These are phyloP conservation scores for Ichneumoninae sp. DNA, from an alignment of 2,888 invertebrate species.

Conservation along the genomic window DNA sequence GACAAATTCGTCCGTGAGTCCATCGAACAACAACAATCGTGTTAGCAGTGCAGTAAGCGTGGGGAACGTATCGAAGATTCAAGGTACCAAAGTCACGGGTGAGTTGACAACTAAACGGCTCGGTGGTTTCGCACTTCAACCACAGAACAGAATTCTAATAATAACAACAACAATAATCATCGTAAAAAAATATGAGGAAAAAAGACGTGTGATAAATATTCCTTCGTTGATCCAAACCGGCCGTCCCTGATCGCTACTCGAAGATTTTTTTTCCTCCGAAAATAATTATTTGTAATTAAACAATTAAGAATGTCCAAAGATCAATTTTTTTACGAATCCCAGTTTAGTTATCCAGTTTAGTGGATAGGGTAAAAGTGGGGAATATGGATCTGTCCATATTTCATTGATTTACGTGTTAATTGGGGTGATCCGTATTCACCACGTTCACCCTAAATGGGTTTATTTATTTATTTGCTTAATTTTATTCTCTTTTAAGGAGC, in stretches of 20 bases:
- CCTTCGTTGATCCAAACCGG: neutral
- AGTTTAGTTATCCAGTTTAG: neutral
- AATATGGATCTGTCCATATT: too few relatives aligned
- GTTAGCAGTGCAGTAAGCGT: conserved; percentile 79
- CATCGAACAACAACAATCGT: conserved; percentile 74
- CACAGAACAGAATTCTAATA: neutral
- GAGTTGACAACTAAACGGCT: conserved; percentile 55
- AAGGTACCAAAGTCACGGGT: conserved; percentile 77
- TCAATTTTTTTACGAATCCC: neutral
- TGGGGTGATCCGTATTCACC: too few relatives aligned
- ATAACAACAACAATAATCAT: conserved; percentile 11
- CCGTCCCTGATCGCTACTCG: neutral
- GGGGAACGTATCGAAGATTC: conserved; percentile 79
- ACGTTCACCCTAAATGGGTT: neutral
- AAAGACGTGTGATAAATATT: conserved; percentile 8
- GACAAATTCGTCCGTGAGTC: conserved; percentile 62
- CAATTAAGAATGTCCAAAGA: neutral
- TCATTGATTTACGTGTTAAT: too few relatives aligned
- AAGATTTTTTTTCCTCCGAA: neutral
- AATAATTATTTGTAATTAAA: neutral
- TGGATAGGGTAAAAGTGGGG: neutral
- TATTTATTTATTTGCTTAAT: neutral
- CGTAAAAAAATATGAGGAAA: neutral
- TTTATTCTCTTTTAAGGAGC: conserved; percentile 72
- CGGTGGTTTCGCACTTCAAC: conserved; percentile 4